phyloP scores from a whole-genome alignment of 2,797 vertebrate species.

The Sylvia borin region DNA sequence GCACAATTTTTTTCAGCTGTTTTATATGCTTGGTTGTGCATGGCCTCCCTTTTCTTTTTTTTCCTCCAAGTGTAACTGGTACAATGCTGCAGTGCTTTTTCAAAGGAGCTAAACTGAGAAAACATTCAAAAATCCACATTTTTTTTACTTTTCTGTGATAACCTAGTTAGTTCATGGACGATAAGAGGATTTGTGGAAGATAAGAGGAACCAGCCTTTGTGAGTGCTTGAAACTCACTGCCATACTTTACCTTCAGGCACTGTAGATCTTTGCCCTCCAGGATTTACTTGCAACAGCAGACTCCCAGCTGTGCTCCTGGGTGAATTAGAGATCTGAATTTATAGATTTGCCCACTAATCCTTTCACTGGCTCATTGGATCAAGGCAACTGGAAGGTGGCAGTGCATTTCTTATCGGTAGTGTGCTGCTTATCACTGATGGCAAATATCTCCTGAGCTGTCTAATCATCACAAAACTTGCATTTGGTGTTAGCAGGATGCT shows the following conservation, averaged over 20 bases:
- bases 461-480: not conserved
- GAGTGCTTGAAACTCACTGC: not conserved
- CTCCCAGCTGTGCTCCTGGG: not conserved
- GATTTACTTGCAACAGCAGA: not conserved
- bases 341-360: not conserved
- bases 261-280: not conserved
- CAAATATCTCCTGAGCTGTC: not conserved
- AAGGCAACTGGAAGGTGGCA: not conserved
- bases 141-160: not conserved
- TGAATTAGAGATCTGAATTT: conserved; percentile 11
- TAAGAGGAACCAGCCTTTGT: not conserved
- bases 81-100: not conserved
- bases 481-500: not conserved
- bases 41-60: not conserved
- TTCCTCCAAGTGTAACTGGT: not conserved
- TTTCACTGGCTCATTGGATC: not conserved
- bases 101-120: not conserved
- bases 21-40: not conserved
- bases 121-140: not conserved
- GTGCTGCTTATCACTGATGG: not conserved
- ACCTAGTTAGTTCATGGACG: not conserved
- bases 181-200: not conserved
- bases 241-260: not conserved
- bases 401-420: not conserved
- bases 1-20: not conserved